phyloP scores from a whole-genome alignment of 2,797 vertebrate genomes.

The Gymnothorax reevesii region DNA sequence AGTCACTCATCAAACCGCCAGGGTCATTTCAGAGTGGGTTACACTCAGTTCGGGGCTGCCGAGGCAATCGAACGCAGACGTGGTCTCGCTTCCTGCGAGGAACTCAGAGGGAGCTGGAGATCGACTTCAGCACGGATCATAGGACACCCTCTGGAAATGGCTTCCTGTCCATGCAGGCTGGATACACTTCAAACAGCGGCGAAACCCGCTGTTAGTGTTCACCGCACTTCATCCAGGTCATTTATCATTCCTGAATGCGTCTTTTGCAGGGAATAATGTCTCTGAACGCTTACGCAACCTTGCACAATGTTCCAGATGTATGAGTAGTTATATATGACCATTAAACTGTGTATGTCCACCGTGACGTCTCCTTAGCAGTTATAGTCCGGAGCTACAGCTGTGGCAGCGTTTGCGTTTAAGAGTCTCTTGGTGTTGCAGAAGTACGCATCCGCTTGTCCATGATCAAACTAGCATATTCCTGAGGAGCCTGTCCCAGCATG shows the following conservation, averaged over 20 bases:
- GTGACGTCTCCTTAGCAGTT: neutral
- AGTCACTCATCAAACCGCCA: neutral
- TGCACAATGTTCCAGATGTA: neutral
- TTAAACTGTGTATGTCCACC: neutral
- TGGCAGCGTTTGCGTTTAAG: neutral
- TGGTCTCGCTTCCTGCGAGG: neutral
- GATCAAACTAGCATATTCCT: too few relatives aligned
- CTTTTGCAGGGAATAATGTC: neutral
- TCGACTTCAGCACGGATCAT: neutral
- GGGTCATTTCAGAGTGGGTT: neutral
- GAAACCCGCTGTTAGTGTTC: neutral
- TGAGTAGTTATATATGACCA: neutral
- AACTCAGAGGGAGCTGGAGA: neutral
- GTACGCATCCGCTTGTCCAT: neutral
- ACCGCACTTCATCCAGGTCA: neutral
- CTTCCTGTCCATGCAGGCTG: neutral
- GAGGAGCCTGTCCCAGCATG: too few relatives aligned
- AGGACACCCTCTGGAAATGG: neutral
- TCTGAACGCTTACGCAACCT: neutral
- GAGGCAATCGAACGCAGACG: neutral
- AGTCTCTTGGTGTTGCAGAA: neutral
- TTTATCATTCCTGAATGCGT: neutral
- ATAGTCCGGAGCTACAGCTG: neutral
- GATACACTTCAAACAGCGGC: neutral
- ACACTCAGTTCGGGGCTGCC: conserved; percentile 1